A percentile compares a stretch with the other conserved stretches of the same genome.
Conservation (phyloP, 2,888 invertebrate genomes). For the Agriopis marginaria region DNA sequence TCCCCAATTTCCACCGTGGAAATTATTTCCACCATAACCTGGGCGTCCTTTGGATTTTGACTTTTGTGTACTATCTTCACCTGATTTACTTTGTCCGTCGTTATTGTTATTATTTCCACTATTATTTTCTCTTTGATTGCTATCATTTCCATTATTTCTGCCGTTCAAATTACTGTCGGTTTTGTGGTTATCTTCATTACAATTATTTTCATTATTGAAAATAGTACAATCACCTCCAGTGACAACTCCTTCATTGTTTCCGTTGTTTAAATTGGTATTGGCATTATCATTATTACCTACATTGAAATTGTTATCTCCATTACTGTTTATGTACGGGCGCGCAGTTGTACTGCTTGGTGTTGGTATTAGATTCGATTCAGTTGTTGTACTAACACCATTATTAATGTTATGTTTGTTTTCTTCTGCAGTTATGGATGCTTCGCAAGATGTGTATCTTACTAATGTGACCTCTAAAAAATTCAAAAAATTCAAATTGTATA, state of each 20-base stretch:
- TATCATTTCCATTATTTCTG: not conserved
- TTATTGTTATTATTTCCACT: not conserved
- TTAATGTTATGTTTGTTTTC: not conserved
- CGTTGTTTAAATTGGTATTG: too few relatives aligned
- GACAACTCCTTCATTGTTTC: too few relatives aligned
- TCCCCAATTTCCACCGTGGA: not conserved
- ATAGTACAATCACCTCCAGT: too few relatives aligned
- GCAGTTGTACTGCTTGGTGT: slow-evolving; percentile 7
- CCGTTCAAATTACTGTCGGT: not conserved
- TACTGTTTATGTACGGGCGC: slow-evolving; percentile 6
- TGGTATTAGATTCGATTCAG: not conserved
- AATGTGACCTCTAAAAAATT: slow-evolving; percentile 17
- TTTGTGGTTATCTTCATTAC: not conserved
- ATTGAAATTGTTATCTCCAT: slow-evolving; percentile 7
- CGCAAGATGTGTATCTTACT: slow-evolving; percentile 13
- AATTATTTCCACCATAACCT: not conserved
- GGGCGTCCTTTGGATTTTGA: slow-evolving; percentile 3
- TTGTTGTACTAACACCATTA: not conserved
- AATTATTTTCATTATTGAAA: not conserved
- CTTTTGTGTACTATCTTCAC: not conserved
- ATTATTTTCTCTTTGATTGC: not conserved
- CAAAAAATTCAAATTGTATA: not conserved
- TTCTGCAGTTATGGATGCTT: slow-evolving; percentile 4
- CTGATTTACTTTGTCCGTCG: not conserved
- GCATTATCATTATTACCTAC: not conserved